Evolutionary conservation across 2,888 invertebrate genomes (phyloP).

Genomic region (Oithona nana): DNA sequence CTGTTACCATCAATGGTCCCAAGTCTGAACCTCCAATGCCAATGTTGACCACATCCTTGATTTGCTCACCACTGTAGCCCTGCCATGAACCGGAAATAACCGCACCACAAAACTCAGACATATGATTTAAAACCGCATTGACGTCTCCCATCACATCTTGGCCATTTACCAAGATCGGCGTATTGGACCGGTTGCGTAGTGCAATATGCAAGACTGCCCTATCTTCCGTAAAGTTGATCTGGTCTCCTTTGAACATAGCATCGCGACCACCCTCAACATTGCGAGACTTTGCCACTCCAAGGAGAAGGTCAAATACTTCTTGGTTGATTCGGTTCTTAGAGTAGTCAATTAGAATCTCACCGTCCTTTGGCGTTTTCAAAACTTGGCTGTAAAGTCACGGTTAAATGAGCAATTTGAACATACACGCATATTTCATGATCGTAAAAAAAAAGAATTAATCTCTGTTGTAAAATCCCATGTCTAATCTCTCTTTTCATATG

Average conservation of each 20-base stretch:
- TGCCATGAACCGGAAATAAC: constrained; percentile 39
- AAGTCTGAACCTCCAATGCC: constrained; percentile 98
- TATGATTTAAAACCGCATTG: constrained; percentile 71
- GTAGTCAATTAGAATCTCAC: constrained; percentile 79
- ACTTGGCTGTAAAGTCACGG: background rate
- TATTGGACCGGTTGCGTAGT: constrained; percentile 62
- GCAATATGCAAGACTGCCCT: constrained; percentile 89
- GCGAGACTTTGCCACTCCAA: constrained; percentile 54
- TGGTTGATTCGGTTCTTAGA: constrained; percentile 84
- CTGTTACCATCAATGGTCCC: constrained; percentile 96
- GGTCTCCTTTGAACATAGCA: constrained; percentile 79
- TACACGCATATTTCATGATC: no score
- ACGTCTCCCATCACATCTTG: constrained; percentile 84
- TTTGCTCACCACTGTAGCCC: constrained; percentile 72
- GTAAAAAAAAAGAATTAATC: no score
- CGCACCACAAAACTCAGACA: constrained; percentile 39
- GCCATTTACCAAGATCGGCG: constrained; percentile 58
- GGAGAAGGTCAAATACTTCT: constrained; percentile 48
- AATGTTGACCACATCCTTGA: constrained; percentile 94
- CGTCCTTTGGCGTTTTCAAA: constrained; percentile 52
- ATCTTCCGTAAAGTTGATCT: constrained; percentile 93
- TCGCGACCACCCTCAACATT: constrained; percentile 66
- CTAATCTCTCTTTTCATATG: no score
- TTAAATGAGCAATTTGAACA: no score
- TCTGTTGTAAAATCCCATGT: no score